Evolutionary conservation across 2,797 vertebrate species (phyloP).

Genomic region (Peromyscus nudipes): DNA sequence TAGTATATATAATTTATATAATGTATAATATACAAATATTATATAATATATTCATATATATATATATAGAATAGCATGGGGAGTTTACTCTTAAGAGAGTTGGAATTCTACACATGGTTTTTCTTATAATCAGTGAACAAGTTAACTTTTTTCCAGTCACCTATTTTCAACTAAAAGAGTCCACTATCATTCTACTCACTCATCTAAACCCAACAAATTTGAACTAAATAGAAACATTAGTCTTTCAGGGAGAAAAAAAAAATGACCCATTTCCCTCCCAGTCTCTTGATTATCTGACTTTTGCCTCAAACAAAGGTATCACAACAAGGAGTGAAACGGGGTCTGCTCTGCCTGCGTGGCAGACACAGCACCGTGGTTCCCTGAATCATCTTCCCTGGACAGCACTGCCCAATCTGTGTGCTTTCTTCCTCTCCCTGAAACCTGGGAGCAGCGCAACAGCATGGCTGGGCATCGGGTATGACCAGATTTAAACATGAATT

Average conservation of each 20-base stretch:
- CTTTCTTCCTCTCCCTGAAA: neutral
- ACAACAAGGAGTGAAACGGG: neutral
- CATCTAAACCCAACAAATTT: constrained; percentile 23
- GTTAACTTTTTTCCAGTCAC: neutral
- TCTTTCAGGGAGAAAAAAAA: neutral
- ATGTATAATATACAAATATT: neutral
- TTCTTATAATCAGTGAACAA: neutral
- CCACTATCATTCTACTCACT: neutral
- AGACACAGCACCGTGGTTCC: neutral
- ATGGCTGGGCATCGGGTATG: neutral
- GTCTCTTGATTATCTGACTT: neutral
- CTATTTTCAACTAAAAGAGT: neutral
- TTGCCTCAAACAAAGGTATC: neutral
- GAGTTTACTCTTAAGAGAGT: neutral
- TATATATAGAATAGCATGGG: neutral
- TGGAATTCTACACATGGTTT: neutral
- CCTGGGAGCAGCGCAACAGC: neutral
- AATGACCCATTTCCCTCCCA: neutral
- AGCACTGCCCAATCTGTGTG: neutral
- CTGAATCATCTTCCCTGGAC: neutral
- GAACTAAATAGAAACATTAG: neutral
- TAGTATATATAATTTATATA: too few relatives aligned
- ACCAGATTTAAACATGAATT: neutral
- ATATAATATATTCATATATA: neutral
- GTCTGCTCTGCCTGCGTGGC: neutral